Percentiles rank a stretch among this genome's conserved stretches.
These are phyloP conservation scores for Holothuria scabra DNA, from an alignment of 53 echinoderm and acorn worm genomes.

Conservation along the genomic window DNA sequence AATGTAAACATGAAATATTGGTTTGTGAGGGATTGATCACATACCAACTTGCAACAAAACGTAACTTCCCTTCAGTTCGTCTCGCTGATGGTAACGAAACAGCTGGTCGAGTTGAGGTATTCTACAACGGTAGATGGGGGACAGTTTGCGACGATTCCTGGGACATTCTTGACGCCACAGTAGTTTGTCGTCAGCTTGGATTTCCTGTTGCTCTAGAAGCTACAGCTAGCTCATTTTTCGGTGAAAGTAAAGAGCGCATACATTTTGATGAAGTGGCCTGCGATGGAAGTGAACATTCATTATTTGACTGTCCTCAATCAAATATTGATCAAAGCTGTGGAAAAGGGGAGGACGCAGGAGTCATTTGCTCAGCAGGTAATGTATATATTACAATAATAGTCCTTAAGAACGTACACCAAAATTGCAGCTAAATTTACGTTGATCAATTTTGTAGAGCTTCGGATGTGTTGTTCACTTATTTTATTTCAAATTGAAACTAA, in stretches of 20 bases:
- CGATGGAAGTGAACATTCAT: constrained; percentile 11
- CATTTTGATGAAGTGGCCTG: constrained; percentile 23
- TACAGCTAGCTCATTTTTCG: constrained; percentile 8
- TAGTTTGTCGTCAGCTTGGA: constrained; percentile 48
- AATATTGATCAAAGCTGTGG: neutral
- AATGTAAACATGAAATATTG: too few species aligned
- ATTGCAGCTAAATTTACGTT: too few species aligned
- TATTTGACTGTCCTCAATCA: neutral
- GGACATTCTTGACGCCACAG: constrained; percentile 31
- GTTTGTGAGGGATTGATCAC: too few species aligned
- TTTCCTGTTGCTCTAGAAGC: constrained; percentile 2
- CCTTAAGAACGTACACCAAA: too few species aligned
- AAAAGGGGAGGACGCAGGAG: neutral
- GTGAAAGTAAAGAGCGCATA: neutral
- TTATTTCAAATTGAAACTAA: too few species aligned
- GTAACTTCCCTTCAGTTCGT: neutral
- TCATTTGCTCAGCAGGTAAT: neutral
- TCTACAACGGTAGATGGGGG: constrained; percentile 40
- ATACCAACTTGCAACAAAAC: too few species aligned
- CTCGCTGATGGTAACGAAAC: constrained; percentile 2
- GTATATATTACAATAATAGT: too few species aligned
- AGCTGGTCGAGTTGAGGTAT: constrained; percentile 47
- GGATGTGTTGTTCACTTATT: too few species aligned
- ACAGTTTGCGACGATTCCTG: constrained; percentile 45
- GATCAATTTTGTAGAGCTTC: too few species aligned